A percentile compares a stretch with the other conserved stretches of the same genome.
These are phyloP conservation scores for Heliothis peltigera DNA, from an alignment of 2,888 invertebrate genomes.

Conservation along the genomic window DNA sequence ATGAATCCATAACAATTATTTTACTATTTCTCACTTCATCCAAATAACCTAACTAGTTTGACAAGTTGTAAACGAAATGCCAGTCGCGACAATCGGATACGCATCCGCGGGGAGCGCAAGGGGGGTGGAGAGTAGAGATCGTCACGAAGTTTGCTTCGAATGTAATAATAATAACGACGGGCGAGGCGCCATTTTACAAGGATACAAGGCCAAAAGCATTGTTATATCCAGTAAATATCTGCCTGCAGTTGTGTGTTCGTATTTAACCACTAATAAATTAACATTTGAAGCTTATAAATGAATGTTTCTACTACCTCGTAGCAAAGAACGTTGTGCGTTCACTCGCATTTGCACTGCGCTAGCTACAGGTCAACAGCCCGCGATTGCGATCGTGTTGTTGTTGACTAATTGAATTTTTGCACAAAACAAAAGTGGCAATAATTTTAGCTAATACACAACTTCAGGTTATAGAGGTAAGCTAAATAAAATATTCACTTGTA, in stretches of 20 bases:
- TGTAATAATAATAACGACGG: slow-evolving; percentile 88
- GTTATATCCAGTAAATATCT: slow-evolving; percentile 75
- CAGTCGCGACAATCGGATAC: slow-evolving; percentile 89
- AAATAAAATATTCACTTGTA: slow-evolving; percentile 44
- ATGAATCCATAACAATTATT: slow-evolving; percentile 71
- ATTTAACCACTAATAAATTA: slow-evolving; percentile 50
- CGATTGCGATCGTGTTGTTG: slow-evolving; percentile 80
- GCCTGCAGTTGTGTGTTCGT: slow-evolving; percentile 56
- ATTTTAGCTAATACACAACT: slow-evolving; percentile 21
- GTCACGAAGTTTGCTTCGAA: slow-evolving; percentile 89
- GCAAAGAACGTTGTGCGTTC: slow-evolving; percentile 70
- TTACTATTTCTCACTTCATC: slow-evolving; percentile 75
- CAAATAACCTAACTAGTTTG: slow-evolving; percentile 89
- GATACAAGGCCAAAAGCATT: slow-evolving; percentile 87
- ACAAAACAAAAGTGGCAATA: slow-evolving; percentile 55
- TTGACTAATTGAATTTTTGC: slow-evolving; percentile 80
- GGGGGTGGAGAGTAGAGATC: slow-evolving; percentile 84
- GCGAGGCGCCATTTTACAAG: slow-evolving; percentile 89
- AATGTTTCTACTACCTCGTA: slow-evolving; percentile 69
- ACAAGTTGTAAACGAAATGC: slow-evolving; percentile 88
- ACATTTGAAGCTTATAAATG: slow-evolving; percentile 51
- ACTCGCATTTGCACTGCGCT: slow-evolving; percentile 74
- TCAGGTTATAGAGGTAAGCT: slow-evolving; percentile 16
- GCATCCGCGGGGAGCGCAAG: slow-evolving; percentile 85
- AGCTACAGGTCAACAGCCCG: slow-evolving; percentile 86